A percentile compares a stretch with the other conserved stretches of the same genome.
These are phyloP conservation scores for Drosophila seguyi DNA, from an alignment of 1,140 invertebrate species.

Conservation along the genomic window DNA sequence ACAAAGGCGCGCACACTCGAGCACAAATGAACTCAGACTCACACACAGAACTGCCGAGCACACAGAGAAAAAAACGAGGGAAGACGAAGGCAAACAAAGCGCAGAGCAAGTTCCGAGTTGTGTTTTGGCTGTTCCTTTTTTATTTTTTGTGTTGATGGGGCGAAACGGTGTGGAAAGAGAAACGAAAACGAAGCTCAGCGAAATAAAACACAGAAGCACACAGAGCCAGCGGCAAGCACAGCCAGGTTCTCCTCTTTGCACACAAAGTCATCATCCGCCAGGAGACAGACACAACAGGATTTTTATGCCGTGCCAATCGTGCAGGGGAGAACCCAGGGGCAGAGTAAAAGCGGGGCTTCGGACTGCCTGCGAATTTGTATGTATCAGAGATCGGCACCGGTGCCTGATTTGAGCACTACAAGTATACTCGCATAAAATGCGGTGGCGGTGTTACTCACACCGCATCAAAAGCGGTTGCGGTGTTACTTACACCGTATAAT, in stretches of 20 bases:
- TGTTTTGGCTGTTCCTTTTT: constrained; percentile 31
- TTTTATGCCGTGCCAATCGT: constrained; percentile 50
- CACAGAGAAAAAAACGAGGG: constrained; percentile 8
- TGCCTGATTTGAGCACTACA: no score
- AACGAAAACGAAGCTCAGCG: constrained; percentile 48
- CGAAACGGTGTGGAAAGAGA: constrained; percentile 68
- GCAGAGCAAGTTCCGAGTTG: constrained; percentile 76
- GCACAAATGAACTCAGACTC: constrained; percentile 14
- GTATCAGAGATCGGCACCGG: no score
- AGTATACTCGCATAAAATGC: no score
- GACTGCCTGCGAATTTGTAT: constrained; percentile 13
- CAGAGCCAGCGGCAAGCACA: constrained; percentile 22
- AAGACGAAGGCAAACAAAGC: constrained; percentile 67
- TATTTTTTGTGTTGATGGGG: constrained; percentile 42
- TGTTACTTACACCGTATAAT: no score
- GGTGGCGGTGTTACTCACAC: no score
- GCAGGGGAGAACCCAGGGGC: constrained; percentile 29
- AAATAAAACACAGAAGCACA: constrained; percentile 54
- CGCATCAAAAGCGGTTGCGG: no score
- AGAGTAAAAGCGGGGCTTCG: constrained; percentile 6
- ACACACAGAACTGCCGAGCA: constrained; percentile 8
- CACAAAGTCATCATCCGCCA: constrained; percentile 43
- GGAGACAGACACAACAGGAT: constrained; percentile 66
- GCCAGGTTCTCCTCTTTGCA: constrained; percentile 47
- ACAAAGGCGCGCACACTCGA: constrained; percentile 56